These are phyloP conservation scores for Campoplex nolae DNA, from an alignment of 2,888 invertebrate species.

Conservation along the genomic window DNA sequence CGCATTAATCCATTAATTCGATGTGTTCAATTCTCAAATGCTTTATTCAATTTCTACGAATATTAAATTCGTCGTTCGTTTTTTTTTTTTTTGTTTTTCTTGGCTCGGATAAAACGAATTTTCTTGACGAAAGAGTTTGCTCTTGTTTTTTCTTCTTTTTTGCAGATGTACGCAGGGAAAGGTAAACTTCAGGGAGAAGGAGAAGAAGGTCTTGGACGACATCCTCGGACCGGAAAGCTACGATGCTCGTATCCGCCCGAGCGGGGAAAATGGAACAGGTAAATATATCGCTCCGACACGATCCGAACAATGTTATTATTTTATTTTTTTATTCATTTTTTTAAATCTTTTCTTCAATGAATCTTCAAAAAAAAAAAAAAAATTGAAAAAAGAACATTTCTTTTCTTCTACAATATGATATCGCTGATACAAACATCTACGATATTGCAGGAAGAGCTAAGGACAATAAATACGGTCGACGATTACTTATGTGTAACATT, in stretches of 20 bases:
- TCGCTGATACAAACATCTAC: conserved; percentile 26
- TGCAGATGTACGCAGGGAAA: conserved; percentile 91
- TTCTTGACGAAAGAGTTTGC: background rate
- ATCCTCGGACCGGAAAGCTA: conserved; percentile 96
- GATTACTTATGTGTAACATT: background rate
- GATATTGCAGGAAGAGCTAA: conserved; percentile 15
- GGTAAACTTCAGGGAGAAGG: conserved; percentile 97
- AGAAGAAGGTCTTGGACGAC: conserved; percentile 97
- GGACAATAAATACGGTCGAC: background rate
- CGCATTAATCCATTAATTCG: background rate
- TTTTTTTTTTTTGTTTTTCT: too few species aligned
- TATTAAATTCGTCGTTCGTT: conserved; percentile 12
- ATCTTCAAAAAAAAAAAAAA: conserved; percentile 19
- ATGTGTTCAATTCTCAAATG: background rate
- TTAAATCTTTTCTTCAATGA: background rate
- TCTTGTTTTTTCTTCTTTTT: background rate
- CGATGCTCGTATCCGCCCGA: conserved; percentile 96
- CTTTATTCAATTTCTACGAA: conserved; percentile 17
- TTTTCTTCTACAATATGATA: conserved; percentile 32
- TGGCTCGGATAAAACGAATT: background rate
- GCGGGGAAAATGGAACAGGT: conserved; percentile 98
- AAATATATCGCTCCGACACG: conserved; percentile 83
- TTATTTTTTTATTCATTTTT: conserved; percentile 5
- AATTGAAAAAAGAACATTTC: conserved; percentile 25
- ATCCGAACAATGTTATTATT: conserved; percentile 1